These are phyloP conservation scores for Microcebus griseorufus DNA, from an alignment of 2,113 vertebrate species.

Conservation along the genomic window DNA sequence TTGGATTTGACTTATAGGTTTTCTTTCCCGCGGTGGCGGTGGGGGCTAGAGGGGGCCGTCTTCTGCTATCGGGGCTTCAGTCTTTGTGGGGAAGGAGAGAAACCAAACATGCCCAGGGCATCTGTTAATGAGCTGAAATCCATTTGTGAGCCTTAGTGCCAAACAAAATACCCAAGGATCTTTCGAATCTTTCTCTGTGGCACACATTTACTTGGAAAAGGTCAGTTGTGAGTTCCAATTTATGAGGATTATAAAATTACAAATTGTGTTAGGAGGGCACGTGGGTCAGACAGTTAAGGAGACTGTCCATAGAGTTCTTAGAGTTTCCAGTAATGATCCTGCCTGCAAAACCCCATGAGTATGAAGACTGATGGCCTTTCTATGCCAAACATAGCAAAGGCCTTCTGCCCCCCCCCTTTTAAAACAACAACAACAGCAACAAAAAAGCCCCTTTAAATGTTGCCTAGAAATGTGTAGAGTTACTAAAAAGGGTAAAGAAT, in stretches of 20 bases:
- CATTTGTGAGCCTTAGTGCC: slow-evolving; percentile 62
- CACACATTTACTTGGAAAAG: slow-evolving; percentile 70
- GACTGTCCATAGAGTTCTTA: slow-evolving; percentile 55
- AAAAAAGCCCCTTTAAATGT: neutral
- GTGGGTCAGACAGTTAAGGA: slow-evolving; percentile 44
- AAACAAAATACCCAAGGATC: slow-evolving; percentile 49
- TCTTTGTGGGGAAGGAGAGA: neutral
- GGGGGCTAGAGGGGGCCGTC: neutral
- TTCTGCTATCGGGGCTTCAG: slow-evolving; percentile 22
- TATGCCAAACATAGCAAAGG: slow-evolving; percentile 55
- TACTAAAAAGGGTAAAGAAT: slow-evolving; percentile 47
- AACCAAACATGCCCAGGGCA: neutral
- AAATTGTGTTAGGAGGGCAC: slow-evolving; percentile 68
- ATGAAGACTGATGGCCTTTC: slow-evolving; percentile 40
- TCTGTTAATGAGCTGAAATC: slow-evolving; percentile 54
- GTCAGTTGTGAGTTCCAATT: slow-evolving; percentile 72
- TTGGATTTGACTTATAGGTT: slow-evolving; percentile 51
- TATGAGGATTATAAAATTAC: slow-evolving; percentile 70
- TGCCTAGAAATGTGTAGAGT: slow-evolving; percentile 50
- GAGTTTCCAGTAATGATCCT: slow-evolving; percentile 68
- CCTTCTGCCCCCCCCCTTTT: neutral
- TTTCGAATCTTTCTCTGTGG: neutral
- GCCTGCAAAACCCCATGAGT: neutral
- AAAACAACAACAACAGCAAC: neutral
- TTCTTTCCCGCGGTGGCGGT: slow-evolving; percentile 1